Base-by-base conservation (phyloP, 2,888 invertebrate species). In the Barypeithes pellucidus region DNA sequence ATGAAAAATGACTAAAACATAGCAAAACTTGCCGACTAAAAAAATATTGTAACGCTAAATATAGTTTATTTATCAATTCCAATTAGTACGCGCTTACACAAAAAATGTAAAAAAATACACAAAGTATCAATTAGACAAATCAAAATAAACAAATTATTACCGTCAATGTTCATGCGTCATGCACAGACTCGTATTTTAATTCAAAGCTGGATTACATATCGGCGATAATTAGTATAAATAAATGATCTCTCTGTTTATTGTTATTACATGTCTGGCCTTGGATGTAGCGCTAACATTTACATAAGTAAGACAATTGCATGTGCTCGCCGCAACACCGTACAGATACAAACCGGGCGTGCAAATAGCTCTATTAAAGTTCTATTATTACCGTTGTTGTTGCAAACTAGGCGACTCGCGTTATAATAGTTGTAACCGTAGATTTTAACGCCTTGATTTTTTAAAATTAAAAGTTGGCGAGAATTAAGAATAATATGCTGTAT, bases 241-340 rank as follows among this genome's bases (percentile, higher is more conserved):
- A 45, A 43, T n/a, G 43, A 9, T n/a, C 5, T 16, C 14, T 43
- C 63, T 57, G 63, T 57, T 70, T 70, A 57, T 63, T 63, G 12
- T 67, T 70, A 65, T 70, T 70, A 52, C 29, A 43, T 54, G 61
- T 67, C 71, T 71, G 71, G 71, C 67, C 72, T 72, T 72, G 72
- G 33, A 52, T 57, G 22, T 57, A 59, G 18, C 60, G 67, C 60
- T 67, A 59, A 60, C 47, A 67, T 67, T 67, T 67, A 47, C 60
- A 47, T 60, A 45, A 67, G 57, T 29, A 57, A 67, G 67, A 67
- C 67, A 57, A 67, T 67, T 59, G 57, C 43, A 29, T 33, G 54
- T 57, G 45, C 45, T 54, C 11, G 54, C 39, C 20, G 63, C 50
- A 47, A 43, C 61, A 61, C 43, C 61, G 11, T 33, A 22, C 33